Evolutionary conservation across 2,888 invertebrate species (phyloP).

Genomic region (Ametastegia equiseti): DNA sequence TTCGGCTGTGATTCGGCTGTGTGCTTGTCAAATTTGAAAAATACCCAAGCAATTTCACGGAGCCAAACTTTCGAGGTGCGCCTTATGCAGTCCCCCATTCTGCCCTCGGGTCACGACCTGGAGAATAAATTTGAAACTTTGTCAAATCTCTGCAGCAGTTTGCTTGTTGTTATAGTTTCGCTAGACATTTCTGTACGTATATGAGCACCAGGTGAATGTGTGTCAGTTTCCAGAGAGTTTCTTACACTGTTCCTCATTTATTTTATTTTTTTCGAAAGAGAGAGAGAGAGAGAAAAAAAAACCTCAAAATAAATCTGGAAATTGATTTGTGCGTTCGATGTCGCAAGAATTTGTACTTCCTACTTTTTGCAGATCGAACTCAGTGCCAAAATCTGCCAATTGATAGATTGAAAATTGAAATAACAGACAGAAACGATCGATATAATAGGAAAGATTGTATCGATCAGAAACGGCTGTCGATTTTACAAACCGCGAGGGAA

Average conservation of each 20-base stretch:
- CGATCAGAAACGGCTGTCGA: no score
- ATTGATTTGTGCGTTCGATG: no score
- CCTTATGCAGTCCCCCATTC: not conserved
- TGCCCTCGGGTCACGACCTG: not conserved
- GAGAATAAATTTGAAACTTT: constrained; percentile 24
- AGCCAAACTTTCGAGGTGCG: not conserved
- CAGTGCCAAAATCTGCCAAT: no score
- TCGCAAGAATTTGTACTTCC: no score
- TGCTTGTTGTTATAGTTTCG: not conserved
- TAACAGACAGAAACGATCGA: no score
- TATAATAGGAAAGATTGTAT: no score
- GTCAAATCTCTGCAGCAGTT: constrained; percentile 22
- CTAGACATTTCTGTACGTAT: not conserved
- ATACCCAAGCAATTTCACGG: not conserved
- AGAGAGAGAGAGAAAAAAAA: not conserved
- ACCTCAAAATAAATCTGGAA: not conserved
- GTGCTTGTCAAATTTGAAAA: no score
- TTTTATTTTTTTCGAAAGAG: no score
- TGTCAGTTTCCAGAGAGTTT: not conserved
- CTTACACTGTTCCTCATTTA: no score
- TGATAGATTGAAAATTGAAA: no score
- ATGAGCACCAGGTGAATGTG: not conserved
- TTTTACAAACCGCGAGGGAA: not conserved
- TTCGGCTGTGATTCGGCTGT: no score
- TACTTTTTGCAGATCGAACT: no score